phyloP scores from a whole-genome alignment of 2,113 vertebrate species.

The Andinoacara biseriatus region DNA sequence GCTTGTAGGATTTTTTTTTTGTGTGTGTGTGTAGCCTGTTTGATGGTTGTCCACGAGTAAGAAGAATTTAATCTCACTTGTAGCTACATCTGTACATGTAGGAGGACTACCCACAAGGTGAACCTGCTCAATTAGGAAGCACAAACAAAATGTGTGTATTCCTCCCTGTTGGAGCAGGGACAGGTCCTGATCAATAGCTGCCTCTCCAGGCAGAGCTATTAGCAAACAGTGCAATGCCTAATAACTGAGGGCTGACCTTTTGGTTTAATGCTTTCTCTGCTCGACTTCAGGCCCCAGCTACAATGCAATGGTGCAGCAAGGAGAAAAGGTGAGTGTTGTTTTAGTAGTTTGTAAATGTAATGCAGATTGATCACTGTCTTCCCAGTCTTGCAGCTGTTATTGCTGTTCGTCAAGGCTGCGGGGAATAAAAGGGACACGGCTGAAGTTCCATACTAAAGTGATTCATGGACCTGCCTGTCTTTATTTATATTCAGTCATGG shows the following conservation, averaged over 20 bases:
- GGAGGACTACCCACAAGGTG: constrained; percentile 66
- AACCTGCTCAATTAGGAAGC: constrained; percentile 74
- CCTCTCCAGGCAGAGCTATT: constrained; percentile 75
- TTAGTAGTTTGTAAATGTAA: constrained; percentile 81
- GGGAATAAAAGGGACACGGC: constrained; percentile 57
- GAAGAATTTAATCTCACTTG: constrained; percentile 3
- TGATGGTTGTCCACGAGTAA: neutral
- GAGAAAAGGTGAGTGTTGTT: constrained; percentile 81
- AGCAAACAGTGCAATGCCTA: constrained; percentile 78
- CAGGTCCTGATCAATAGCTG: constrained; percentile 76
- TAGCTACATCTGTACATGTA: constrained; percentile 17
- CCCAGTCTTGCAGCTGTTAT: constrained; percentile 62
- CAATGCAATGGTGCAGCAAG: constrained; percentile 63
- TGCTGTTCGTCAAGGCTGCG: constrained; percentile 68
- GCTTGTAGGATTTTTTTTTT: neutral
- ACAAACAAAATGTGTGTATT: constrained; percentile 76
- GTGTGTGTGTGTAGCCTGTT: constrained; percentile 5
- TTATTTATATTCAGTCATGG: constrained; percentile 69
- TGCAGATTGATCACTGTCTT: constrained; percentile 77
- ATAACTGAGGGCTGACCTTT: constrained; percentile 81
- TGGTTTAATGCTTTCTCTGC: constrained; percentile 69
- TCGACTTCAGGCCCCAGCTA: constrained; percentile 49
- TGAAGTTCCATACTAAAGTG: constrained; percentile 58
- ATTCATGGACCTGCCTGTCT: constrained; percentile 70
- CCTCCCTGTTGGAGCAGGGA: constrained; percentile 61